Evolutionary conservation across 2,888 invertebrate genomes (phyloP).

Genomic region (Meteorus cinctellus): DNA sequence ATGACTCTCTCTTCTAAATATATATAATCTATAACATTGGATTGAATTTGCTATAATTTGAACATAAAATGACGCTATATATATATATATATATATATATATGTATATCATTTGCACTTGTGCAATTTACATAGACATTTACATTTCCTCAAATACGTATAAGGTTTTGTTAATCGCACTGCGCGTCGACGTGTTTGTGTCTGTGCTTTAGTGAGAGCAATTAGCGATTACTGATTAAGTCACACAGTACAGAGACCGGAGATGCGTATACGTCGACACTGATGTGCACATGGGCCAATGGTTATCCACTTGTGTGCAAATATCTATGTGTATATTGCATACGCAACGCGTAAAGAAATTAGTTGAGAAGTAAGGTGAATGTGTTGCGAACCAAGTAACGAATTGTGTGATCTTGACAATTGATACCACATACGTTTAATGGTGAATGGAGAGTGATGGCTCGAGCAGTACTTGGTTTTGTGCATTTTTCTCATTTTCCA

Average conservation of each 20-base stretch:
- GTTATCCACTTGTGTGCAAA: background rate
- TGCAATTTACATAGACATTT: background rate
- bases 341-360: constrained; percentile 21
- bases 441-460: constrained; percentile 64
- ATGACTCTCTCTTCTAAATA: no score
- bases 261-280: constrained; percentile 46
- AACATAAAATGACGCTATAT: no score
- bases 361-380: constrained; percentile 39
- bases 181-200: background rate
- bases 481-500: background rate
- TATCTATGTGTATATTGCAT: constrained; percentile 7
- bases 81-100: no score
- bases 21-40: no score
- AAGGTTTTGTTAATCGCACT: background rate
- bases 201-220: constrained; percentile 68
- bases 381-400: background rate
- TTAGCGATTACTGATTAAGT: constrained; percentile 74
- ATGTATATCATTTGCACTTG: background rate
- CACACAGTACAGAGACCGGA: constrained; percentile 57
- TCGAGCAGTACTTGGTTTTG: constrained; percentile 25
- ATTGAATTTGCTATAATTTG: no score
- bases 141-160: background rate
- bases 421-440: constrained; percentile 60
- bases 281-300: constrained; percentile 4
- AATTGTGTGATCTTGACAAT: constrained; percentile 65